Evolutionary conservation across 2,888 invertebrate genomes (phyloP).

Genomic region (Microdon myrmicae): DNA sequence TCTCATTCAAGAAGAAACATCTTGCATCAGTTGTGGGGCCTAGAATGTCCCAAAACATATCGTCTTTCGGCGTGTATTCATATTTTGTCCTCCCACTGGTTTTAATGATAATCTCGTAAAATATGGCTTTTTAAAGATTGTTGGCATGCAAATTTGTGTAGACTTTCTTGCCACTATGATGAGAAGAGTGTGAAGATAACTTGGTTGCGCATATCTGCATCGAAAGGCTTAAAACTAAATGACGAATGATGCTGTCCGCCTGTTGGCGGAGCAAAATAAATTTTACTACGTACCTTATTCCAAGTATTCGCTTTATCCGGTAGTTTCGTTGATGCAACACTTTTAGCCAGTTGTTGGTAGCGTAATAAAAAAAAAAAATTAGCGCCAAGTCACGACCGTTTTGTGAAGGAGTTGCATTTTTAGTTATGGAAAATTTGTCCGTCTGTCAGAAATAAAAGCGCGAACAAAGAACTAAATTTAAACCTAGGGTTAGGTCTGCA

Average conservation of each 20-base stretch:
- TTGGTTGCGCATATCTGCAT: conserved; percentile 31
- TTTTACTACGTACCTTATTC: conserved; percentile 43
- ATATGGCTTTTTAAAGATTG: conserved; percentile 67
- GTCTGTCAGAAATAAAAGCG: conserved; percentile 39
- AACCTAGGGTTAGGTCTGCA: conserved; percentile 18
- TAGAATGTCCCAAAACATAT: conserved; percentile 37
- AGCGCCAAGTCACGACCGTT: conserved; percentile 58
- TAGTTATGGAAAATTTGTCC: conserved; percentile 41
- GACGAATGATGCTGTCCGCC: conserved; percentile 54
- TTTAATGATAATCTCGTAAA: conserved; percentile 67
- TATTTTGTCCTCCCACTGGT: conserved; percentile 62
- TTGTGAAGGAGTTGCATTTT: conserved; percentile 42
- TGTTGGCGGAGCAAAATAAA: conserved; percentile 52
- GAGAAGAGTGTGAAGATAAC: conserved; percentile 25
- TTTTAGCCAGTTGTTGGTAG: conserved; percentile 14
- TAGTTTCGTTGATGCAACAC: conserved; percentile 25
- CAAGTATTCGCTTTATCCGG: conserved; percentile 34
- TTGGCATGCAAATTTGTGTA: conserved; percentile 57
- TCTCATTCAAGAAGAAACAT: conserved; percentile 10
- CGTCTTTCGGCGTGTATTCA: conserved; percentile 42
- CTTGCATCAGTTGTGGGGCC: conserved; percentile 32
- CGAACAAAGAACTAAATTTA: conserved; percentile 34
- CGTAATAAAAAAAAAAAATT: conserved; percentile 15
- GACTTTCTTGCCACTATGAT: conserved; percentile 34
- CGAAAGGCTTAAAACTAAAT: conserved; percentile 47